These are phyloP conservation scores for Girardinichthys multiradiatus DNA, from an alignment of 2,113 vertebrate species.

Conservation along the genomic window DNA sequence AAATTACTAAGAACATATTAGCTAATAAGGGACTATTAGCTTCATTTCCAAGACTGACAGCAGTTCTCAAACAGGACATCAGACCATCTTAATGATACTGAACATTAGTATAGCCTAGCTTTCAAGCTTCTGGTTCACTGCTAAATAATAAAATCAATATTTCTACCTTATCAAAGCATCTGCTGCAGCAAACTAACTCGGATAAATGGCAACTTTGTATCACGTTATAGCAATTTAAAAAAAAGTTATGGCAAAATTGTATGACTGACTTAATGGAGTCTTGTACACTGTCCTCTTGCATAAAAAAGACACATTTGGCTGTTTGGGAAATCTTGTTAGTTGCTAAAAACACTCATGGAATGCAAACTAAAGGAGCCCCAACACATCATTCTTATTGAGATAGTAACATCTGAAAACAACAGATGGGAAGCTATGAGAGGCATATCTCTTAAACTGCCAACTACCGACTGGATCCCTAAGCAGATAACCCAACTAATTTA, in stretches of 20 bases:
- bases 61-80: not conserved
- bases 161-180: not conserved
- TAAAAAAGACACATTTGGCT: no score
- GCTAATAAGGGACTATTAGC: not conserved
- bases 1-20: not conserved
- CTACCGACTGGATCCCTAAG: no score
- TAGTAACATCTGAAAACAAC: no score
- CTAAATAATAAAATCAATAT: not conserved
- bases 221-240: not conserved
- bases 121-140: not conserved
- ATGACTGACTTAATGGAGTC: no score
- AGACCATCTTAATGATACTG: not conserved
- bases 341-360: no score
- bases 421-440: no score
- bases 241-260: not conserved
- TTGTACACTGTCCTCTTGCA: no score
- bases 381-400: no score
- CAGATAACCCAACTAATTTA: no score
- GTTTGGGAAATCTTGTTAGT: no score
- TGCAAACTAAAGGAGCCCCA: no score
- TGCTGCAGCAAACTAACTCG: not conserved
- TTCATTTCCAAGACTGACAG: not conserved
- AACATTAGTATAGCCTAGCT: not conserved
- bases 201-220: not conserved
- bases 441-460: no score